Evolutionary conservation across 2,797 vertebrate species (phyloP).

Genomic region (Sciaenops ocellatus): DNA sequence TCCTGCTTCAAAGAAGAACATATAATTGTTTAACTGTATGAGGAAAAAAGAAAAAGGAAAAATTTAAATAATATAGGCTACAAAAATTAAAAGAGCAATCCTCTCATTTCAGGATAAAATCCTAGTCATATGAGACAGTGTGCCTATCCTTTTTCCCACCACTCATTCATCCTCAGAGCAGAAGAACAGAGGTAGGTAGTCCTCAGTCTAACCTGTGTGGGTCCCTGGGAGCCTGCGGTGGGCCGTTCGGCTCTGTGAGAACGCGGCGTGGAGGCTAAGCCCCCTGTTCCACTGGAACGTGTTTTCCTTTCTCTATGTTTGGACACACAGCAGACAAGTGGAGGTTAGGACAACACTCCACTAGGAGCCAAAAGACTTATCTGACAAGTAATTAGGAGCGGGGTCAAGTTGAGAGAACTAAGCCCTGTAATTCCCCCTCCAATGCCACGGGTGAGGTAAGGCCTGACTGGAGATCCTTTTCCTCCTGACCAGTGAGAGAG

Average conservation of each 20-base stretch:
- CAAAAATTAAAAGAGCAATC: constrained; percentile 1
- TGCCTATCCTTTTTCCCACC: background rate
- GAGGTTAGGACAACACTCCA: constrained; percentile 85
- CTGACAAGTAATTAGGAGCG: constrained; percentile 86
- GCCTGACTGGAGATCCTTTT: constrained; percentile 61
- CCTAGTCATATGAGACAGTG: background rate
- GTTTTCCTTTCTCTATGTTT: constrained; percentile 85
- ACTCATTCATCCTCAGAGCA: constrained; percentile 18
- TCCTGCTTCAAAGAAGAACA: constrained; percentile 22
- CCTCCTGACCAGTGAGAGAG: constrained; percentile 36
- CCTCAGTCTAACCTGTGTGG: constrained; percentile 57
- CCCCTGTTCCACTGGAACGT: constrained; percentile 73
- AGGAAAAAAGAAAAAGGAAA: background rate
- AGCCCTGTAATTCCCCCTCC: constrained; percentile 81
- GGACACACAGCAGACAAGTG: constrained; percentile 85
- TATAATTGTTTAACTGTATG: background rate
- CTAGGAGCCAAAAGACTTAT: constrained; percentile 84
- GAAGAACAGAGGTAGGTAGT: constrained; percentile 31
- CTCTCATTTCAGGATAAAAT: constrained; percentile 1
- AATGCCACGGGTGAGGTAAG: constrained; percentile 77
- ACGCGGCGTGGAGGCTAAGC: constrained; percentile 75
- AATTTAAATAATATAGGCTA: constrained; percentile 2
- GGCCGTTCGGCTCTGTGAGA: constrained; percentile 74
- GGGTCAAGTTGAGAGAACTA: constrained; percentile 86
- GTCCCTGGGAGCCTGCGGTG: constrained; percentile 62